phyloP scores from a whole-genome alignment of 2,888 invertebrate species.

The Nesidiocoris tenuis region DNA sequence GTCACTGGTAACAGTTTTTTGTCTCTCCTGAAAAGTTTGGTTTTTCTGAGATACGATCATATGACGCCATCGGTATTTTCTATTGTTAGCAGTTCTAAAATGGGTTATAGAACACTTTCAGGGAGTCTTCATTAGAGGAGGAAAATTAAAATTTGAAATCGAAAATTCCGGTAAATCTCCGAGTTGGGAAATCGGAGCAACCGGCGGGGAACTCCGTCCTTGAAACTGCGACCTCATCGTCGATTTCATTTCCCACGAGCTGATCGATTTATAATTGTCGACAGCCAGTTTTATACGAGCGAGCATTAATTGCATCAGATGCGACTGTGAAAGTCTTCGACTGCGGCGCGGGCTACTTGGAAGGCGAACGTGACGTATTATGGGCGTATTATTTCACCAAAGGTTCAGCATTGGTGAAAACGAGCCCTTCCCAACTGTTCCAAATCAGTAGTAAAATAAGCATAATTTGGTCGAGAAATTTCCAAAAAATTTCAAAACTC shows the following conservation, averaged over 20 bases:
- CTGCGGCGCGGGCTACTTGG: background rate
- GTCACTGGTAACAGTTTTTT: no score
- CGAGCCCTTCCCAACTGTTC: no score
- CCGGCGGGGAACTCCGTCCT: background rate
- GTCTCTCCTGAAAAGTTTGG: no score
- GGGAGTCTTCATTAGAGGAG: background rate
- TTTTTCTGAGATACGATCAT: no score
- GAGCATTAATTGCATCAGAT: background rate
- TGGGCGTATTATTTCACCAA: no score
- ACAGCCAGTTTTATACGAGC: background rate
- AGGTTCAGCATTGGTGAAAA: no score
- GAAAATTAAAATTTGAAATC: background rate
- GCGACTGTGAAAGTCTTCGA: background rate
- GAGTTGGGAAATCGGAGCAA: background rate
- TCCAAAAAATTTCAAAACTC: no score
- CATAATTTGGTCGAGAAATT: no score
- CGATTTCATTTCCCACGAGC: background rate
- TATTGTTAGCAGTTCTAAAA: no score
- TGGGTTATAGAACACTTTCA: background rate
- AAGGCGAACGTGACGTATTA: no score
- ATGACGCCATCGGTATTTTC: no score
- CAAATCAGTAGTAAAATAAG: no score
- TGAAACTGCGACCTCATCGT: background rate
- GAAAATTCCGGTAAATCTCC: background rate
- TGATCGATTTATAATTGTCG: background rate